Evolutionary conservation across 2,797 vertebrate genomes (phyloP), one percentile per base, ranked within the genome.

Genomic region (Lithobates sylvaticus): DNA sequence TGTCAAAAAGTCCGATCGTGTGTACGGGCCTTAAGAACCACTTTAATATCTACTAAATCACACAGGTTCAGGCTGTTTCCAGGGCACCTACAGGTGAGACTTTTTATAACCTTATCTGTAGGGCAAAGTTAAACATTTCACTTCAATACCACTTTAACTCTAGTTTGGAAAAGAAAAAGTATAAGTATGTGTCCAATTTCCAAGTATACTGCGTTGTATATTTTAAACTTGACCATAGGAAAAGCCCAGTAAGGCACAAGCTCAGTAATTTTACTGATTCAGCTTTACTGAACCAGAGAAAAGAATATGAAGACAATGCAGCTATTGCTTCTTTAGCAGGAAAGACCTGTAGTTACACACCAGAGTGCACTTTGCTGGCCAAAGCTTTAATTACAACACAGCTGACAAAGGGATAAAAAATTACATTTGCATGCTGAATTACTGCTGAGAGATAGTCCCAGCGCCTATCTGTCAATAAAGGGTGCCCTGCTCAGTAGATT

Each of bases 331-430:
- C 1, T 29, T 50, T 79, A 29, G 16, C 26, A 50, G 26, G 39
- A 71, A 47, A 13, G 29, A 70, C 32, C 21, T 70, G 23, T 81
- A 71, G 21, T 58, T 71, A 58, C 68, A 50, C 42, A 79, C 61
- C 64, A 32, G 42, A 80, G 42, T 69, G 18, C 79, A 39, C 32
- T 58, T 26, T 71, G 21, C 44, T 61, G 68, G 29, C 29, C 18
- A 8, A 32, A 61, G 23, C 68, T 71, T 39, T 72, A 72, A 81
- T 81, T 72, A 81, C 68, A 72, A 29, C 47, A 27, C 32, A n/a
- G 23, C 47, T 23, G 34, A 72, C 23, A 72, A 23, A 72, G 50
- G n/a, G 3, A 71, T 26, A 67, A 67, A 67, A 39, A 81, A 29
- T 61, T 61, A 21, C n/a, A 73, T 64, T 71, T 70, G 21, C 70